A percentile compares a stretch with the other conserved stretches of the same genome.
These are phyloP conservation scores for Benthochromis sp. DNA, from an alignment of 2,113 vertebrate species.

Conservation along the genomic window DNA sequence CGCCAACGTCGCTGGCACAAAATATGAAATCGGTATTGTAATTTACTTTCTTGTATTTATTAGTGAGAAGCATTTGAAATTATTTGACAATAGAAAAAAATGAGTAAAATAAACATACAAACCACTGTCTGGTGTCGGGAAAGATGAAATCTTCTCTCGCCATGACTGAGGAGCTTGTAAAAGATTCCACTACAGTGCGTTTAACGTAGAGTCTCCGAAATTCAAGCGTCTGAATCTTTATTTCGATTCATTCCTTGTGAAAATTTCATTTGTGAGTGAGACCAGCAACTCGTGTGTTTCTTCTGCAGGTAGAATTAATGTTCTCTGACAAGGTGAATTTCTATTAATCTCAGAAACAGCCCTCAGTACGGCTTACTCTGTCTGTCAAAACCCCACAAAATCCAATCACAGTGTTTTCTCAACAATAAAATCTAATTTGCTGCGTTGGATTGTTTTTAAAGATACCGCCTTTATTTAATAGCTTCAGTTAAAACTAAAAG, in stretches of 20 bases:
- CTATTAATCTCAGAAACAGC: not conserved
- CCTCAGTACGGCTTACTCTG: not conserved
- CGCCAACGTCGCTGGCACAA: constrained; percentile 88
- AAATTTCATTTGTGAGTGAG: not conserved
- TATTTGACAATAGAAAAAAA: not conserved
- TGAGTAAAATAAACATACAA: not conserved
- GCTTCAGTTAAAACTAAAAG: constrained; percentile 29
- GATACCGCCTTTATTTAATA: constrained; percentile 4
- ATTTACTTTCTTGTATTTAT: not conserved
- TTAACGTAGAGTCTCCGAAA: not conserved
- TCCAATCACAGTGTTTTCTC: constrained; percentile 2
- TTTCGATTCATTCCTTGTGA: not conserved
- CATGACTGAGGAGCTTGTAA: not conserved
- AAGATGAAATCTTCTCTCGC: not conserved
- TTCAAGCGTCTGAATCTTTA: not conserved
- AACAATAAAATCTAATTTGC: constrained; percentile 36
- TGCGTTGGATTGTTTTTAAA: not conserved
- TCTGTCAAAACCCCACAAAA: constrained; percentile 7
- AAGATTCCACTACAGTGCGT: not conserved
- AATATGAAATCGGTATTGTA: constrained; percentile 92
- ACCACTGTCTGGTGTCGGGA: not conserved
- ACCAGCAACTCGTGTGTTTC: not conserved
- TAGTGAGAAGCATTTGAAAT: not conserved
- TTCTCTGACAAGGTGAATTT: not conserved
- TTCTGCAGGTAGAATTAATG: not conserved